Conservation (phyloP, 2,888 invertebrate species). For the Onchidella celtica region DNA sequence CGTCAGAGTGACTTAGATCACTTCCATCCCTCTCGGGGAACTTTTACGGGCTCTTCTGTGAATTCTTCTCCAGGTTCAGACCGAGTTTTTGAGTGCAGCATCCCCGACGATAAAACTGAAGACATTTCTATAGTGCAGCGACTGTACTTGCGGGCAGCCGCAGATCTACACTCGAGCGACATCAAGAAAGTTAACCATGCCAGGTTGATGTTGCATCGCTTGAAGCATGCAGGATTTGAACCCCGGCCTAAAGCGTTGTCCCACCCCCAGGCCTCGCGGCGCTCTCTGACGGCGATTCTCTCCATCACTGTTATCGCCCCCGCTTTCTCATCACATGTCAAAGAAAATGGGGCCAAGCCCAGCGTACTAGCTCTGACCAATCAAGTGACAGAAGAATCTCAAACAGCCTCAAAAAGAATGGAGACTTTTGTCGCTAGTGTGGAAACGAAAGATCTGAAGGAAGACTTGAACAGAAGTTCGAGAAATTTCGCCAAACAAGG, state of each 20-base stretch:
- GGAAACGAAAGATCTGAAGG: background rate
- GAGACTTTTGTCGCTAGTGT: background rate
- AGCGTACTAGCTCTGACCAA: no score
- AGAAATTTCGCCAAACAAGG: no score
- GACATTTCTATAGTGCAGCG: background rate
- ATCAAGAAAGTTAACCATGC: background rate
- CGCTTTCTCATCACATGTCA: no score
- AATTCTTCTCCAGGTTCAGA: no score
- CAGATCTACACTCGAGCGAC: background rate
- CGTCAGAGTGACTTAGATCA: background rate
- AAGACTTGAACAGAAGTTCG: background rate
- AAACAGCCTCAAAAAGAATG: no score
- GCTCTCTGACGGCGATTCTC: background rate
- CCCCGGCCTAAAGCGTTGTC: conserved; percentile 1
- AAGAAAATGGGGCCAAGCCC: no score
- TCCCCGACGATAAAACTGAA: background rate
- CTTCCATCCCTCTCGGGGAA: no score
- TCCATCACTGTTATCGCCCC: background rate
- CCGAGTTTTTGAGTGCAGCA: background rate
- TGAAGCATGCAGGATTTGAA: background rate
- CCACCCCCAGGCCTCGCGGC: background rate
- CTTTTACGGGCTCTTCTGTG: no score
- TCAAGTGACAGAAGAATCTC: no score
- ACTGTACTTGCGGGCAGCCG: conserved; percentile 2
- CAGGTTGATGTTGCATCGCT: background rate